Percentiles rank a stretch among this genome's conserved stretches.
phyloP scores from a whole-genome alignment of 2,888 invertebrate species.

The Pristionchus maxplancki region DNA sequence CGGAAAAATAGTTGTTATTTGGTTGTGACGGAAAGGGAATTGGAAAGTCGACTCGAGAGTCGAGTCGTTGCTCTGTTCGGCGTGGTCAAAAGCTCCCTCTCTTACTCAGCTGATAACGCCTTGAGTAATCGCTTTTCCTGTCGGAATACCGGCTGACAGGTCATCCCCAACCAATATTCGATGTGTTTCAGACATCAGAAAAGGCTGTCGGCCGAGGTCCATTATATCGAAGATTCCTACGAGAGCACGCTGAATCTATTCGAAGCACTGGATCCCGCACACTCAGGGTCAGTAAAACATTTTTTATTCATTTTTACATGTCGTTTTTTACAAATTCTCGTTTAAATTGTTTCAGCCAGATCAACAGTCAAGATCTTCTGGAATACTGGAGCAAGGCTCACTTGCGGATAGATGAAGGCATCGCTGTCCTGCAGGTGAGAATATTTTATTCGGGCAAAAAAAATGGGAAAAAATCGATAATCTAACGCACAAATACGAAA shows the following conservation, averaged over 20 bases:
- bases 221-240: slow-evolving; percentile 68
- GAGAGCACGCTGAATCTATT: slow-evolving; percentile 66
- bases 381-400: slow-evolving; percentile 67
- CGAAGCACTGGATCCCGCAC: slow-evolving; percentile 61
- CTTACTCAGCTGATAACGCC: background rate
- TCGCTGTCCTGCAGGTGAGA: slow-evolving; percentile 56
- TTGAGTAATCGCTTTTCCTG: slow-evolving; percentile 35
- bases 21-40: background rate
- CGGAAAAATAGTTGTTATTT: background rate
- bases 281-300: slow-evolving; percentile 60
- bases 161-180: background rate
- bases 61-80: background rate
- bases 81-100: background rate
- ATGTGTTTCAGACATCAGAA: slow-evolving; percentile 58
- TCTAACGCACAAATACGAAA: too few species aligned
- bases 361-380: slow-evolving; percentile 65
- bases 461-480: too few species aligned
- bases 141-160: background rate
- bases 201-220: slow-evolving; percentile 66
- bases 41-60: background rate
- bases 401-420: slow-evolving; percentile 65
- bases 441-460: too few species aligned
- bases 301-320: background rate
- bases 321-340: background rate
- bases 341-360: slow-evolving; percentile 57